Base-by-base conservation (phyloP, 2,888 invertebrate species). In the Germaria angustata region DNA sequence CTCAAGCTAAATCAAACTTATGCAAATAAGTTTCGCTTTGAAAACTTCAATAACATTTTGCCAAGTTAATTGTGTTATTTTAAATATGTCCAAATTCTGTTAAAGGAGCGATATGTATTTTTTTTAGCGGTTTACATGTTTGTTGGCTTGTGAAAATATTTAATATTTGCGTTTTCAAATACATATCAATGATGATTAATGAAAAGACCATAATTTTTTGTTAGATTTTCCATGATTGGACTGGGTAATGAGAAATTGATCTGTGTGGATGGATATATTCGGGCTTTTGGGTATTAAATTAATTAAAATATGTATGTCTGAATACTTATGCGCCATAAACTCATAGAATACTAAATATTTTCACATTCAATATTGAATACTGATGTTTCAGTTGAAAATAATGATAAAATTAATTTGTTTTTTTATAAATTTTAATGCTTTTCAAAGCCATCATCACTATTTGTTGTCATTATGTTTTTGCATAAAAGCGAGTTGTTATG, bases 391-490 rank as follows among this genome's bases (percentile, higher is more conserved):
- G 46, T 28, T 24, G 36, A 17, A 55, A 55, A 63, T 39, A 34
- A 28, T 28, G 36, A 44, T 69, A 32, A 57, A 22, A 57, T 44
- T 69, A 8, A 69, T 22, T 34, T 57, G 22, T 46, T 34, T 1
- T 34, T 1, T 41, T 51, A 71, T 76, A 80, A 49, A 65, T 65
- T 76, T 71, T 59, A 49, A 80, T 80, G 69, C 49, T 20, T 46
- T 63, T 28, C 20, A 65, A 32, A 28, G 39, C 32, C 46, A 71
- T 49, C n/a, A 51, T 15, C 11, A 55, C 55, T 55, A 44, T 55
- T 55, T 44, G 9, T 32, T 11, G 22, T 34, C 36, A 59, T 46
- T 6, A 44, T 34, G n/a, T 17, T 28, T 75, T 7, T 7, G 1
- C 20, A 2, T 24, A 15, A 2, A 17, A n/a, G n/a, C 22, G 20